phyloP scores from a whole-genome alignment of 2,888 invertebrate genomes.

The Parnassius smintheus region DNA sequence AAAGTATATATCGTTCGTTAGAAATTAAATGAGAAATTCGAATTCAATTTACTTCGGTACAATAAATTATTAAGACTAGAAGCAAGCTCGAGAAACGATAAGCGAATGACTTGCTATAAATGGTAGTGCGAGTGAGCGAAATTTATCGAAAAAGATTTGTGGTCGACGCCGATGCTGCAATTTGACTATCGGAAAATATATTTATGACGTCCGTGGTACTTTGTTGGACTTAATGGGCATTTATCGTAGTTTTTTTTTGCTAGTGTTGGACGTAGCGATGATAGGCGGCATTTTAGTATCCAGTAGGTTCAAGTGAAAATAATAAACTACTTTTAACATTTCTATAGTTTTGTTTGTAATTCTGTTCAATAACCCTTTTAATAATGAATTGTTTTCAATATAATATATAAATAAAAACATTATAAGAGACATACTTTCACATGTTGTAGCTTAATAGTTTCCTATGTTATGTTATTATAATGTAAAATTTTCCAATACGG shows the following conservation, averaged over 20 bases:
- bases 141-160: slow-evolving; percentile 75
- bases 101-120: slow-evolving; percentile 39
- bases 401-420: too few species aligned
- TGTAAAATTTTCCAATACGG: too few species aligned
- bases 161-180: slow-evolving; percentile 67
- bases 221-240: slow-evolving; percentile 62
- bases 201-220: slow-evolving; percentile 69
- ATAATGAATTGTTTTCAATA: too few species aligned
- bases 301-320: slow-evolving; percentile 17
- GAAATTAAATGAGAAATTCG: too few species aligned
- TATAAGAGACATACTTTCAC: too few species aligned
- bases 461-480: too few species aligned
- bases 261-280: slow-evolving; percentile 35
- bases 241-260: slow-evolving; percentile 47
- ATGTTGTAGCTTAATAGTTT: too few species aligned
- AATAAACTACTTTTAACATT: not conserved
- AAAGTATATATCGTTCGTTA: too few species aligned
- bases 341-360: not conserved
- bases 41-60: not conserved
- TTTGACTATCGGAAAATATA: slow-evolving; percentile 77
- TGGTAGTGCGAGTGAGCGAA: slow-evolving; percentile 52
- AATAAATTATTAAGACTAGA: slow-evolving; percentile 16
- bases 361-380: too few species aligned
- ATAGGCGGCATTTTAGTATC: slow-evolving; percentile 35
- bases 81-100: slow-evolving; percentile 39